Conservation (phyloP, 2,888 invertebrate genomes). For the Mimachlamys varia region DNA sequence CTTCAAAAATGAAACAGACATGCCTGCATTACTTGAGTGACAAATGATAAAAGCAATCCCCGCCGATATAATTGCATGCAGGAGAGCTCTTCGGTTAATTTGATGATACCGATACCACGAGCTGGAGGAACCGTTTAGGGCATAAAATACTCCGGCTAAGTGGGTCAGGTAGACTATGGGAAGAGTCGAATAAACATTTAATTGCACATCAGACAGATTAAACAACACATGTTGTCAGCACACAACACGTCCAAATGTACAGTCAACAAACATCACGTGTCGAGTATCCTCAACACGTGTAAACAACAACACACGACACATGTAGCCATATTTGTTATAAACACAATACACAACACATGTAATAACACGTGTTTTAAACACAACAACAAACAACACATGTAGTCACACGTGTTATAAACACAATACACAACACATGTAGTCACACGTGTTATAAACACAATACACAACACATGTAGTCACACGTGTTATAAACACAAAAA, state of each 20-base stretch:
- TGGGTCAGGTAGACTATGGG: not conserved
- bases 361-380: not conserved
- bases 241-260: not conserved
- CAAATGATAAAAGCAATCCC: constrained; percentile 36
- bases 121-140: constrained; percentile 18
- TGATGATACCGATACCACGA: constrained; percentile 13
- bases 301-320: too few relatives aligned
- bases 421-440: too few relatives aligned
- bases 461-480: too few relatives aligned
- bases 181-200: not conserved
- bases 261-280: too few relatives aligned
- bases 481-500: too few relatives aligned
- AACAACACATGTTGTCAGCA: not conserved
- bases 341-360: too few relatives aligned
- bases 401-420: too few relatives aligned
- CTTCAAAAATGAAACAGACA: constrained; percentile 45
- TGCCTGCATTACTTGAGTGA: constrained; percentile 45
- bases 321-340: too few relatives aligned
- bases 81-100: constrained; percentile 22
- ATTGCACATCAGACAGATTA: not conserved
- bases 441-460: too few relatives aligned
- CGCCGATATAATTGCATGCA: constrained; percentile 21
- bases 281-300: too few relatives aligned
- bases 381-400: not conserved
- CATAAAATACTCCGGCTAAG: not conserved